Percentiles rank a stretch among this genome's conserved stretches.
These are phyloP conservation scores for Falco cherrug DNA, from an alignment of 2,797 vertebrate genomes.

Conservation along the genomic window DNA sequence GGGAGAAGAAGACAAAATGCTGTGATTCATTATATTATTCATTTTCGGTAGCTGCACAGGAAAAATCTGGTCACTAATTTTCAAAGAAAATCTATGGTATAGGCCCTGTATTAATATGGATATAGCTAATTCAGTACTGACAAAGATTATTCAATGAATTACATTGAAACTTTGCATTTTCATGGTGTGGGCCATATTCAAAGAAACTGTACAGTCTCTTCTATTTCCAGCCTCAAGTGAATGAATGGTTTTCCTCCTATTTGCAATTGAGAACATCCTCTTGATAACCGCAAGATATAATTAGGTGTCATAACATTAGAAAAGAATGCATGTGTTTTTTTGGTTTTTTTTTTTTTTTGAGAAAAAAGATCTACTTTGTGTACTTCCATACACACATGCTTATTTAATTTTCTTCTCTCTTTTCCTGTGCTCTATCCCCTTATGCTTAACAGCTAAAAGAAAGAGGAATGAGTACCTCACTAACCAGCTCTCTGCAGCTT, in stretches of 20 bases:
- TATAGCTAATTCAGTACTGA: not conserved
- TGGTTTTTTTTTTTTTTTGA: rapidly evolving
- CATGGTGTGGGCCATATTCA: not conserved
- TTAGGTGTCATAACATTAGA: not conserved
- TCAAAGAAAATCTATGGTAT: not conserved
- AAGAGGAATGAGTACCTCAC: not conserved
- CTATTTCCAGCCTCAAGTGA: not conserved
- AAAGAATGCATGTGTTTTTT: not conserved
- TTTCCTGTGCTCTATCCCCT: not conserved
- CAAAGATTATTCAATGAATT: not conserved
- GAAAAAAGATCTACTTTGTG: not conserved
- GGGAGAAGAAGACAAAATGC: not conserved
- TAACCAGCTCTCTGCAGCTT: not conserved
- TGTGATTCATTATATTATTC: not conserved
- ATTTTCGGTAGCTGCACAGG: not conserved
- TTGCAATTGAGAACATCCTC: not conserved
- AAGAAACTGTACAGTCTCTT: not conserved
- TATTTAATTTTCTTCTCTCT: not conserved
- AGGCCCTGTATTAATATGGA: not conserved
- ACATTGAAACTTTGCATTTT: not conserved
- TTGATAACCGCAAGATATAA: not conserved
- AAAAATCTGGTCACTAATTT: not conserved
- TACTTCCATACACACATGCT: not conserved
- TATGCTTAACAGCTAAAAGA: not conserved
- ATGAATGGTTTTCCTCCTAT: not conserved